Base-by-base conservation (phyloP, 2,113 vertebrate genomes). In the Ammospiza nelsoni region DNA sequence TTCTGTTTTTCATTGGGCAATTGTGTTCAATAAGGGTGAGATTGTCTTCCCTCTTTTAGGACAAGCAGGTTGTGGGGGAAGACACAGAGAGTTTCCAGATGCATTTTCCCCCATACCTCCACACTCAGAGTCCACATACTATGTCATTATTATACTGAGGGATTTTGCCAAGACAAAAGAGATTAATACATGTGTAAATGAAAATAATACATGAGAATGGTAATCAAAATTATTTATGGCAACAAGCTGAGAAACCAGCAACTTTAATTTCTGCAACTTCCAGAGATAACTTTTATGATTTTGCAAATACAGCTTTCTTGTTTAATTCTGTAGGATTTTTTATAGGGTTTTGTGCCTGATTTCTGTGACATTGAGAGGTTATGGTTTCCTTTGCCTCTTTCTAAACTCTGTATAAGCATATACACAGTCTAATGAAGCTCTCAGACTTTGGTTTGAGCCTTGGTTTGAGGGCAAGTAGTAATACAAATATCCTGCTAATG, bases 121-220 rank as follows among this genome's bases (percentile, higher is more conserved):
- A 7, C 5, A 37, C 13, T 55, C 0, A 0, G 27, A 55, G 20
- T 44, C 21, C 14, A 8, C 22, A 21, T 25, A 31, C 24, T 1
- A 1, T 65, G 41, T 59, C 9, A 28, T 51, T 87, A 28, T 68
- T 81, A 24, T 31, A 21, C 54, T 39, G 54, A 77, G n/a, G 27
- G 19, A 6, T 80, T 92, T 84, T 68, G 33, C 63, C 15, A 31
- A 91, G 46, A 49, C 4, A 48, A 57, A 57, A 80, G 58, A 73
- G 29, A 33, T 46, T 73, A 85, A 51, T 1, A 1, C 9, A 7
- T 8, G 6, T 51, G 33, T 22, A 74, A 92, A 23, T 66, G 51
- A 77, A 83, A 92, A 51, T 21, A 80, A 41, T 43, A 28, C 8
- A 9, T 12, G 23, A 92, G 66, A 86, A 67, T 3, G 3, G 16